Evolutionary conservation across 2,797 vertebrate species (phyloP).

Genomic region (Melanogrammus aeglefinus): DNA sequence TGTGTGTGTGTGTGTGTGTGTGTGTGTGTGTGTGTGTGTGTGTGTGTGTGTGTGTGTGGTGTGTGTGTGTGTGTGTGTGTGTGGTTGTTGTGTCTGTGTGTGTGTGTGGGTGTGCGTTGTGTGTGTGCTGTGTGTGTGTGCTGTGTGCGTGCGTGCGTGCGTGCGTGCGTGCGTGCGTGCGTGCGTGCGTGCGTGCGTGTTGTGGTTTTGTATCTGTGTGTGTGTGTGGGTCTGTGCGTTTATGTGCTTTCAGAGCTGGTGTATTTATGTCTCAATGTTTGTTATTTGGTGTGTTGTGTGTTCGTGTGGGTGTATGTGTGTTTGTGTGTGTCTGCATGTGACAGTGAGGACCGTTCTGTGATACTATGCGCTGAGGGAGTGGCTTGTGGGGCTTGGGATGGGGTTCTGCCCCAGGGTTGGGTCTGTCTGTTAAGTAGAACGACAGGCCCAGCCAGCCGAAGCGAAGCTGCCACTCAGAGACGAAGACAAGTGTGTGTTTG

Average conservation of each 20-base stretch:
- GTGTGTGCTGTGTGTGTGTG: no score
- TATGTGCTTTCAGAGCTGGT: background rate
- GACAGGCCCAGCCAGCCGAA: constrained; percentile 60
- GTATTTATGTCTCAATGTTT: constrained; percentile 6
- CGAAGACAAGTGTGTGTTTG: constrained; percentile 24
- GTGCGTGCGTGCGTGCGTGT: constrained; percentile 13
- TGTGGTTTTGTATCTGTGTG: no score
- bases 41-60: constrained; percentile 13
- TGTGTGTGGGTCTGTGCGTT: background rate
- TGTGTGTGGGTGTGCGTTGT: no score
- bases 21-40: constrained; percentile 18
- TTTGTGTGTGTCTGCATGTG: constrained; percentile 13
- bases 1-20: constrained; percentile 21
- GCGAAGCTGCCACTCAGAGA: constrained; percentile 65
- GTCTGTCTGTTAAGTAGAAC: constrained; percentile 45
- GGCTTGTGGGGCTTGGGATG: constrained; percentile 3
- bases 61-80: constrained; percentile 9
- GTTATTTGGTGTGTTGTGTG: constrained; percentile 20
- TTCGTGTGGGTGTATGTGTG: constrained; percentile 8
- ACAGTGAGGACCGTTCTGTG: constrained; percentile 4
- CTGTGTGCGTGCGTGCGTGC: constrained; percentile 17
- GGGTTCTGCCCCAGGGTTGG: constrained; percentile 41
- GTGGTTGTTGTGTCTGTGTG: constrained; percentile 9
- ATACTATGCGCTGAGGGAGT: constrained; percentile 19
- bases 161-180: constrained; percentile 15